Evolutionary conservation across 2,888 invertebrate genomes (phyloP).

Genomic region (Schizotus pectinicornis): DNA sequence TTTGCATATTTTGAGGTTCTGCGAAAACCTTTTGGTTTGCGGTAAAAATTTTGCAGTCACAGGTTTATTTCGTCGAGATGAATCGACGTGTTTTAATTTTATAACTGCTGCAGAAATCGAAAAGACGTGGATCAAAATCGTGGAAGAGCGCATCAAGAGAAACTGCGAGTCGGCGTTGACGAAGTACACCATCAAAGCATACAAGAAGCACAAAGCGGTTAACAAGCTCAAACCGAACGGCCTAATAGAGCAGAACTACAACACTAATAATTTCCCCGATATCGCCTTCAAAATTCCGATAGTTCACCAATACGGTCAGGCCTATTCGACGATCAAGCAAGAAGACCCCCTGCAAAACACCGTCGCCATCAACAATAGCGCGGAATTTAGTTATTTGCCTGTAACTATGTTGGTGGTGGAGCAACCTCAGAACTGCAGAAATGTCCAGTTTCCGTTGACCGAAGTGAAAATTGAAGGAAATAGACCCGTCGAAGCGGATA

Average conservation of each 20-base stretch:
- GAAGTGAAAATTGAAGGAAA: slow-evolving; percentile 19
- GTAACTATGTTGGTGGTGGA: slow-evolving; percentile 42
- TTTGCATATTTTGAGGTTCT: too few relatives aligned
- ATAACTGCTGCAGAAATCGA: slow-evolving; percentile 58
- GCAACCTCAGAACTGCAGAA: slow-evolving; percentile 19
- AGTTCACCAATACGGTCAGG: slow-evolving; percentile 37
- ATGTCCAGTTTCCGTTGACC: slow-evolving; percentile 35
- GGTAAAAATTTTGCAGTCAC: too few relatives aligned
- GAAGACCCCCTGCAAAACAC: slow-evolving; percentile 27
- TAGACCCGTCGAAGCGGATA: slow-evolving; percentile 24
- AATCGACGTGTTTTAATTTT: too few relatives aligned
- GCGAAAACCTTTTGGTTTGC: too few relatives aligned
- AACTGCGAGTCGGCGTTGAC: slow-evolving; percentile 60
- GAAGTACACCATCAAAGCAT: slow-evolving; percentile 57
- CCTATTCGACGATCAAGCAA: slow-evolving; percentile 23
- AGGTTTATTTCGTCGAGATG: too few relatives aligned
- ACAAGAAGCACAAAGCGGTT: slow-evolving; percentile 50
- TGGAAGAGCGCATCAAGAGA: slow-evolving; percentile 68
- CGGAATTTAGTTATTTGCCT: slow-evolving; percentile 39
- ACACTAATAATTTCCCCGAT: slow-evolving; percentile 36
- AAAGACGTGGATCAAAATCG: slow-evolving; percentile 67
- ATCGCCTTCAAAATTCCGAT: slow-evolving; percentile 40
- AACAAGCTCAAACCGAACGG: slow-evolving; percentile 54
- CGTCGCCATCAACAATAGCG: slow-evolving; percentile 19
- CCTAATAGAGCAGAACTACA: slow-evolving; percentile 49